Percentiles rank a stretch among this genome's conserved stretches.
These are phyloP conservation scores for Pollenia angustigena DNA, from an alignment of 2,888 invertebrate species.

Conservation along the genomic window DNA sequence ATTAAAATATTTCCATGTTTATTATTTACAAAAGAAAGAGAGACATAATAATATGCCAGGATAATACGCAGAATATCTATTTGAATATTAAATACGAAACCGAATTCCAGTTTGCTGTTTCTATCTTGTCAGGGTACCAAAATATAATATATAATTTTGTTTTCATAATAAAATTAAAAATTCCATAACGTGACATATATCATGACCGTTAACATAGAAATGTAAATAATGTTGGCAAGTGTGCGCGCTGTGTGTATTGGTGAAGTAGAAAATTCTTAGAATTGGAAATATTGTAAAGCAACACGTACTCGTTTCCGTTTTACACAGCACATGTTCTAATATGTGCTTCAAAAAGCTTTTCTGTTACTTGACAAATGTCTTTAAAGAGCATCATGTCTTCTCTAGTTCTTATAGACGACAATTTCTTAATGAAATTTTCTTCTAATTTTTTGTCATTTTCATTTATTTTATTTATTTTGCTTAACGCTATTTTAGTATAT, in stretches of 20 bases:
- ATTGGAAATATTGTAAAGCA: constrained; percentile 49
- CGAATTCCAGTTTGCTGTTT: constrained; percentile 10
- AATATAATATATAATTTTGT: background rate
- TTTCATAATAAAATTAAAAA: constrained; percentile 81
- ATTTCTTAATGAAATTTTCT: constrained; percentile 46
- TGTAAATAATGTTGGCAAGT: constrained; percentile 39
- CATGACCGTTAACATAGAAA: constrained; percentile 52
- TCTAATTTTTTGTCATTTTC: constrained; percentile 2
- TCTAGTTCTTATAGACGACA: constrained; percentile 28
- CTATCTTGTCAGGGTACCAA: background rate
- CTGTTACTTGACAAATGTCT: constrained; percentile 38
- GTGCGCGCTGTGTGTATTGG: background rate
- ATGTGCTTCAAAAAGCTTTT: constrained; percentile 15
- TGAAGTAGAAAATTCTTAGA: constrained; percentile 3
- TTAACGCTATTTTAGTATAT: constrained; percentile 50
- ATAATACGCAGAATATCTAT: constrained; percentile 55
- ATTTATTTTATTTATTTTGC: constrained; percentile 35
- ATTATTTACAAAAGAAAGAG: constrained; percentile 16
- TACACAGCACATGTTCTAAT: constrained; percentile 41
- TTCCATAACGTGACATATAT: constrained; percentile 82
- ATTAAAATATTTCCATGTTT: constrained; percentile 55
- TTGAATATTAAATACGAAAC: constrained; percentile 52
- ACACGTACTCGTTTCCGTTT: constrained; percentile 53
- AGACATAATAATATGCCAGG: constrained; percentile 17
- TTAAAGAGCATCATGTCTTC: background rate